phyloP scores from a whole-genome alignment of 2,888 invertebrate species.

The Lasioglossum lativentre region DNA sequence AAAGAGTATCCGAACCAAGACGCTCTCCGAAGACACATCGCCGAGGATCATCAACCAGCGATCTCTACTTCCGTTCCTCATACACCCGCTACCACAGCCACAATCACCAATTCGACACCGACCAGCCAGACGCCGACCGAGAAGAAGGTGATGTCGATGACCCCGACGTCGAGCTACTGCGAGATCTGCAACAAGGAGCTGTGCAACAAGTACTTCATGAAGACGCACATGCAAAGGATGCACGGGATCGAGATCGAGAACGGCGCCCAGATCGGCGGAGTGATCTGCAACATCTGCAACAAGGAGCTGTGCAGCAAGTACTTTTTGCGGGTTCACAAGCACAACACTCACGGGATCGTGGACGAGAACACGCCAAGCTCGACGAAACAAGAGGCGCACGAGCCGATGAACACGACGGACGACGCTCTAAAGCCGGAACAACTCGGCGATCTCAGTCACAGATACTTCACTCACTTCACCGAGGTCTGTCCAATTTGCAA shows the following conservation, averaged over 20 bases:
- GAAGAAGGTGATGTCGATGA: constrained; percentile 87
- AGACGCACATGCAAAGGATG: constrained; percentile 99
- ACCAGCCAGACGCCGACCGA: constrained; percentile 76
- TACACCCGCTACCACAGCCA: constrained; percentile 47
- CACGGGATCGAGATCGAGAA: constrained; percentile 98
- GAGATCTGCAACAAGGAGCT: constrained; percentile 99
- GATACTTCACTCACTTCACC: constrained; percentile 89
- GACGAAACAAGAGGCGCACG: constrained; percentile 78
- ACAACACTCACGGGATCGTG: constrained; percentile 98
- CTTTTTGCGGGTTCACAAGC: constrained; percentile 98
- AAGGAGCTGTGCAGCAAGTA: constrained; percentile 99
- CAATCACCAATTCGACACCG: constrained; percentile 56
- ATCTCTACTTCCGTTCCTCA: constrained; percentile 53
- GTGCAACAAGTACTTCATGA: constrained; percentile 99
- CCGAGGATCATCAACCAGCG: constrained; percentile 86
- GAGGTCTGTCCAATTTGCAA: constrained; percentile 95
- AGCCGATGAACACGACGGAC: constrained; percentile 76
- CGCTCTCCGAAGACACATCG: constrained; percentile 89
- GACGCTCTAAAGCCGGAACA: constrained; percentile 86
- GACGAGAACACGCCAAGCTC: constrained; percentile 89
- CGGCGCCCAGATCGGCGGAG: constrained; percentile 96
- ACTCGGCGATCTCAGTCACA: constrained; percentile 87
- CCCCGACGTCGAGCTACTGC: constrained; percentile 95
- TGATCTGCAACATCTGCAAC: constrained; percentile 98
- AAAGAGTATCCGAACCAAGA: constrained; percentile 88